Conservation (phyloP, 2,113 vertebrate genomes). For the Urocynchramus pylzowi region DNA sequence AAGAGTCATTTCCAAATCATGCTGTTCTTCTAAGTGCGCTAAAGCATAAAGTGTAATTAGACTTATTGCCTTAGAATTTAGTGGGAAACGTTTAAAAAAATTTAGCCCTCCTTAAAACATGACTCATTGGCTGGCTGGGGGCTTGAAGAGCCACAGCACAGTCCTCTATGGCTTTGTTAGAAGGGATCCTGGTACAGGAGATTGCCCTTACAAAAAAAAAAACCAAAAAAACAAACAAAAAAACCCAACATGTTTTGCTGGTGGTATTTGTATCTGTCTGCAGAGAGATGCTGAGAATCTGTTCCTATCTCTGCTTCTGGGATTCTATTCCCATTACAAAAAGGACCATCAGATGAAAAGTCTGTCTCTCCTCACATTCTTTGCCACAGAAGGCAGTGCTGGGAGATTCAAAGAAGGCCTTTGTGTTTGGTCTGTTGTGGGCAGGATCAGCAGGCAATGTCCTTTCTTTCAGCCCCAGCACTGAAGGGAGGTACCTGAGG, state of each 20-base stretch:
- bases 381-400: neutral
- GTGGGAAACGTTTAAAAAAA: neutral
- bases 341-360: neutral
- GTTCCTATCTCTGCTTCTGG: neutral
- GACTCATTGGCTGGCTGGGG: neutral
- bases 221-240: too few relatives aligned
- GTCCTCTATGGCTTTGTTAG: neutral
- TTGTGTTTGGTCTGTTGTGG: neutral
- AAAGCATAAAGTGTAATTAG: conserved; percentile 59
- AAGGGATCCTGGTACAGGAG: neutral
- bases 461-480: neutral
- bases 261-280: neutral
- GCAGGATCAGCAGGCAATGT: neutral
- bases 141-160: neutral
- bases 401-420: neutral
- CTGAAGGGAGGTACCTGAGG: fast-evolving
- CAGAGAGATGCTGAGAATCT: neutral
- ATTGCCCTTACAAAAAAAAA: neutral
- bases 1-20: conserved; percentile 47
- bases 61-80: conserved; percentile 42
- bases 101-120: neutral
- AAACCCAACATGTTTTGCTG: neutral
- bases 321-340: neutral
- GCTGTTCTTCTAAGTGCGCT: conserved; percentile 47
- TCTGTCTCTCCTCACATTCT: neutral